Conservation (phyloP, 2,888 invertebrate species). For the Sphecodes monilicornis region DNA sequence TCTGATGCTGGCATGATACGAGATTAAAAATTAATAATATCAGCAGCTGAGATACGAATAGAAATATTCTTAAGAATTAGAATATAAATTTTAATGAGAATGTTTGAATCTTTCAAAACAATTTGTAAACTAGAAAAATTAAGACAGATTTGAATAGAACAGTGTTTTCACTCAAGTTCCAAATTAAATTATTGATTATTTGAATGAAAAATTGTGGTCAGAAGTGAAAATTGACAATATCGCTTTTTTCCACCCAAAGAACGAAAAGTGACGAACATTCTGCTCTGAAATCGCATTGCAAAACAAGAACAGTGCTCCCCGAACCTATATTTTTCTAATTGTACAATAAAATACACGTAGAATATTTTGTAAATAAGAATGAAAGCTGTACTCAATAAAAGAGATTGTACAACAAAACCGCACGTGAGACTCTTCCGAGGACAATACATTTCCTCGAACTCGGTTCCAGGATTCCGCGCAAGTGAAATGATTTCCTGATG, state of each 20-base stretch:
- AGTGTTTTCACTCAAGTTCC: too few species aligned
- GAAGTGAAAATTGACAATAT: too few species aligned
- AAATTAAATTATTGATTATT: too few species aligned
- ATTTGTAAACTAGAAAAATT: not conserved
- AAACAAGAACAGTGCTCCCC: not conserved
- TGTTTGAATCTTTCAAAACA: not conserved
- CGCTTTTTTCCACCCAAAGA: not conserved
- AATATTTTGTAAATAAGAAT: constrained; percentile 27
- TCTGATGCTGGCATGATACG: not conserved
- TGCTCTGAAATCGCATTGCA: not conserved
- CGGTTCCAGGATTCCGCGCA: not conserved
- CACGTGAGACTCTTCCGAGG: not conserved
- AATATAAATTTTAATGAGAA: not conserved
- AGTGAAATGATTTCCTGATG: not conserved
- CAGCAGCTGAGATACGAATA: too few species aligned
- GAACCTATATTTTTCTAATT: constrained; percentile 13
- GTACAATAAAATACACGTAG: constrained; percentile 14
- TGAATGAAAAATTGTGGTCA: too few species aligned
- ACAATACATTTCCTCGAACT: constrained; percentile 3
- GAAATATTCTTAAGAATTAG: too few species aligned
- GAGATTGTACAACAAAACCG: constrained; percentile 5
- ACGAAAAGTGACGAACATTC: not conserved
- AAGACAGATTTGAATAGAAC: too few species aligned
- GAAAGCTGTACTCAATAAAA: constrained; percentile 28
- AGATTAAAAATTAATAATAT: not conserved